Base-by-base conservation (phyloP, 2,113 vertebrate genomes). In the Microtus ochrogaster region DNA sequence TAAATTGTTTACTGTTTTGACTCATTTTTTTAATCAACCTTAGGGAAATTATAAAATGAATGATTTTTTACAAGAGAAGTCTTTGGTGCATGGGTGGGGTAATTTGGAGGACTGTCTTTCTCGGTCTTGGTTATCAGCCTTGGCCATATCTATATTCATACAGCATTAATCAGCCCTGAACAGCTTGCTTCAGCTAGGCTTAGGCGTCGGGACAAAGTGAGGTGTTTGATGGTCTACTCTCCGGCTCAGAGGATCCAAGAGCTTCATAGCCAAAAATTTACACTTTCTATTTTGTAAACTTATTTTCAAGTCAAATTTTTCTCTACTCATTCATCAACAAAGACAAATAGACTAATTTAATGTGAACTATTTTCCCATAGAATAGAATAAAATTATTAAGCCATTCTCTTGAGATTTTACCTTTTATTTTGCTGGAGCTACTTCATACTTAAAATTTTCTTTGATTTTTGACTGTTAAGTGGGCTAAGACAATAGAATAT, bases 101-200 rank as follows among this genome's bases (percentile, higher is more conserved):
- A 55, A 28, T 19, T 30, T 58, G 63, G 66, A 94, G 49, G 30
- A 39, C 44, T 47, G 76, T 36, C 70, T 3, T 6, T 6, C 47
- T 58, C 55, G 66, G 41, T 28, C 13, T 7, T 8, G 17, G 36
- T 82, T 97, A 97, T 98, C 97, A 68, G 72, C 21, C 65, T n/a
- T 68, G 33, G 12, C 41, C 95, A 95, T 72, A 88, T 63, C 78
- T 90, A 19, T 19, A 5, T 28, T 82, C 73, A 52, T 47, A 47
- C 1, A 39, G n/a, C 7, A 26, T 44, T 93, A 96, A 97, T 97
- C 97, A 95, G 47, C 81, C 3, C 44, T 66, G 21, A 82, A 16
- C 97, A 97, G 93, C 94, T 93, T 92, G 30, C 9, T 58, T 13
- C 55, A 52, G 24, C 70, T 47, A 10, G 17, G 44, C 65, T 86